These are phyloP conservation scores for Palloptera scutellata DNA, from an alignment of 2,888 invertebrate genomes.

Conservation along the genomic window DNA sequence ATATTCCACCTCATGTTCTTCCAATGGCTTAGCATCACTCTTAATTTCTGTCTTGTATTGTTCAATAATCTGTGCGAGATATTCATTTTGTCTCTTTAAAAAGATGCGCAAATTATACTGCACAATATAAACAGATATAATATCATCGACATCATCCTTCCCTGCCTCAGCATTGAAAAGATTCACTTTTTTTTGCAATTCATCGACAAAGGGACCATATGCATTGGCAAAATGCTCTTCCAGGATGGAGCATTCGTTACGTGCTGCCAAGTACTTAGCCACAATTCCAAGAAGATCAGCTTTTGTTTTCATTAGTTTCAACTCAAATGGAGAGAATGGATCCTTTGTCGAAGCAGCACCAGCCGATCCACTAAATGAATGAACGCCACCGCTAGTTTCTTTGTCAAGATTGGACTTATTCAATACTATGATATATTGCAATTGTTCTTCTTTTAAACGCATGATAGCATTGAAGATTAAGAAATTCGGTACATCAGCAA, in stretches of 20 bases:
- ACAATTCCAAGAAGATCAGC: conserved; percentile 53
- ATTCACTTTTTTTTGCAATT: conserved; percentile 54
- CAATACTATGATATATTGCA: conserved; percentile 54
- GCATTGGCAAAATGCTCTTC: conserved; percentile 50
- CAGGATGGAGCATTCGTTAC: conserved; percentile 46
- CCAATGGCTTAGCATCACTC: conserved; percentile 47
- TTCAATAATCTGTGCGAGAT: conserved; percentile 54
- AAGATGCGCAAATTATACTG: conserved; percentile 56
- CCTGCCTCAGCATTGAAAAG: conserved; percentile 48
- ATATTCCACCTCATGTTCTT: conserved; percentile 51
- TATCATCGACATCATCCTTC: conserved; percentile 49
- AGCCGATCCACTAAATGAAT: conserved; percentile 13
- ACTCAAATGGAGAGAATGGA: conserved; percentile 49
- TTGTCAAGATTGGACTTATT: conserved; percentile 42
- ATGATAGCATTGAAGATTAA: conserved; percentile 56
- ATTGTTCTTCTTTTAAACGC: conserved; percentile 56
- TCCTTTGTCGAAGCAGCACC: conserved; percentile 35
- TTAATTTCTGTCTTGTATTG: conserved; percentile 49
- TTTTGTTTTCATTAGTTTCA: conserved; percentile 55
- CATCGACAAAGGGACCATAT: conserved; percentile 52
- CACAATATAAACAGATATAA: conserved; percentile 57
- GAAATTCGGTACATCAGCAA: conserved; percentile 56
- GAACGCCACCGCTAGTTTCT: conserved; percentile 24
- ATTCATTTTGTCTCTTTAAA: conserved; percentile 53
- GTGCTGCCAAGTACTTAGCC: conserved; percentile 49